Evolutionary conservation across 53 echinoderm and acorn worm species (phyloP).

Genomic region (Paelopatides confundens): DNA sequence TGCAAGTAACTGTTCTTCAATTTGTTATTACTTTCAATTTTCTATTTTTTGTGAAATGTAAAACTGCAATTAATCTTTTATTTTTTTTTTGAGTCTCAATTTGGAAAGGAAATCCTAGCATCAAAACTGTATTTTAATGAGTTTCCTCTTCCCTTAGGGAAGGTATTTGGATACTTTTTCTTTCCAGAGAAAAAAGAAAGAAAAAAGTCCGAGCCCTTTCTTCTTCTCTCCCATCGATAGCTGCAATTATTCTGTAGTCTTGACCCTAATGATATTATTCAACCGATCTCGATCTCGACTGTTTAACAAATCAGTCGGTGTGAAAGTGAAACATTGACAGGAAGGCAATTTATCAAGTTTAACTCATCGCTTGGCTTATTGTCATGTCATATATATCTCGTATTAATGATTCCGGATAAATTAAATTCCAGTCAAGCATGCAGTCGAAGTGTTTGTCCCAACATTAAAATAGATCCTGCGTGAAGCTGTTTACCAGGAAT

Average conservation of each 20-base stretch:
- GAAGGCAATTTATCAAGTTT: background rate
- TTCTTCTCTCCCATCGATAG: too few species aligned
- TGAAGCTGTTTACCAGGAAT: too few species aligned
- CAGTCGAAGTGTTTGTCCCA: background rate
- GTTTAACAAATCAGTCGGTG: background rate
- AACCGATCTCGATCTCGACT: too few species aligned
- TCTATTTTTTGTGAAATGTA: too few species aligned
- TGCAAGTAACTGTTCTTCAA: too few species aligned
- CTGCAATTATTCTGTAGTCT: background rate
- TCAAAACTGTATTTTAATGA: background rate
- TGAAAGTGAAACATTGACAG: background rate
- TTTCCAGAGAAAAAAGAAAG: too few species aligned
- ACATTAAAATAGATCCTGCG: background rate
- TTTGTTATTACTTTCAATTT: too few species aligned
- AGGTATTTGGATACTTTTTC: background rate
- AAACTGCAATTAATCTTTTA: too few species aligned
- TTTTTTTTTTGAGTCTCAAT: background rate
- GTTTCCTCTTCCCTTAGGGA: background rate
- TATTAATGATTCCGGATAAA: background rate
- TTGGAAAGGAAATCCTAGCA: background rate
- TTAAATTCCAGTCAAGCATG: slow-evolving; percentile 2
- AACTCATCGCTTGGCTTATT: background rate
- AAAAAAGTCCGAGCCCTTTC: too few species aligned
- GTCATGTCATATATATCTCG: background rate
- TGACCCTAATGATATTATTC: background rate